phyloP scores from a whole-genome alignment of 1,140 invertebrate genomes.

The Nomia melanderi region DNA sequence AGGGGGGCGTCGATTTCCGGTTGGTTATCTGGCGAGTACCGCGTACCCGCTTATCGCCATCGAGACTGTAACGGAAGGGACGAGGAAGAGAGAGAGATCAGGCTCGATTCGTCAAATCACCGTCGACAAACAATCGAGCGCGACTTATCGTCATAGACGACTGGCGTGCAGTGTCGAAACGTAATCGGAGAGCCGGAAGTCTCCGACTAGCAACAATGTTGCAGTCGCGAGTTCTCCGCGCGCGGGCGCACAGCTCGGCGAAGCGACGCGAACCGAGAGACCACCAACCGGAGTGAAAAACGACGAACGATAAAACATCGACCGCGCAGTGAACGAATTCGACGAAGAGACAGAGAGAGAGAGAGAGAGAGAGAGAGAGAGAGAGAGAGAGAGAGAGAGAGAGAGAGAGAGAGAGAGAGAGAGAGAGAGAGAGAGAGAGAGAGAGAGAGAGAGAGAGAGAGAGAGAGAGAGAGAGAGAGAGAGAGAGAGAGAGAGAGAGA shows the following conservation, averaged over 20 bases:
- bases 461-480: background rate
- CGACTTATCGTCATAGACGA: slow-evolving; percentile 26
- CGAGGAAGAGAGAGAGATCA: background rate
- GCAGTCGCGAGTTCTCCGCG: slow-evolving; percentile 24
- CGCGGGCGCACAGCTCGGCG: background rate
- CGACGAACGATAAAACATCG: background rate
- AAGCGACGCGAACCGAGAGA: background rate
- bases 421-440: background rate
- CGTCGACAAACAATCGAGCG: slow-evolving; percentile 11
- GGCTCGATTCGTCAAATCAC: slow-evolving; percentile 18
- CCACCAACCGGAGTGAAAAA: background rate
- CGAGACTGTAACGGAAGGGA: background rate
- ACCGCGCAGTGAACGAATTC: slow-evolving; percentile 2
- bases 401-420: background rate
- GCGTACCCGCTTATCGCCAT: slow-evolving; percentile 22
- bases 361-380: background rate
- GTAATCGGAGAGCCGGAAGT: slow-evolving; percentile 76
- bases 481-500: background rate
- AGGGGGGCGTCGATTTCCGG: background rate
- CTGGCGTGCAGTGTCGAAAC: slow-evolving; percentile 34
- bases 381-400: background rate
- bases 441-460: background rate
- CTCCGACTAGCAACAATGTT: slow-evolving; percentile 69
- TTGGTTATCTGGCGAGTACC: slow-evolving; percentile 21
- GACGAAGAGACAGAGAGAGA: slow-evolving; percentile 2